Base-by-base conservation (phyloP, 2,797 vertebrate species). In the Labroides dimidiatus region DNA sequence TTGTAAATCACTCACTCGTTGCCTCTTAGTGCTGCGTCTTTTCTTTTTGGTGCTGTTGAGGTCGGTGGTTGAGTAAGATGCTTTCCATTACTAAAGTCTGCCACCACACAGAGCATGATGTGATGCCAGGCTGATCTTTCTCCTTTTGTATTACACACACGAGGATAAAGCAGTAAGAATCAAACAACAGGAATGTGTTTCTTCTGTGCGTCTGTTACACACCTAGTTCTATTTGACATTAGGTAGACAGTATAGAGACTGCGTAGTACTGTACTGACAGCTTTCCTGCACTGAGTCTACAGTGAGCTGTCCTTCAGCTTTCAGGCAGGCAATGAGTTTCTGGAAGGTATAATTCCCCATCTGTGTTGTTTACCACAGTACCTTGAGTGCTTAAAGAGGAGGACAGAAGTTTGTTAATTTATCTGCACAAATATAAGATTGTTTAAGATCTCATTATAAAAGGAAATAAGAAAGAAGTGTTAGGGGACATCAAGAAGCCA, bases 21-120 rank as follows among this genome's bases (percentile, higher is more conserved):
- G 51, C 70, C 44, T 77, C 44, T 80, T 27, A 69, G 48, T 47
- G 74, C 60, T 49, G n/a, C 52, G 44, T 37, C 50, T 47, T 45
- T 33, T 33, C 8, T 33, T 33, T 33, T 33, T 33, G 30, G 36
- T 50, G 50, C 66, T 45, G 20, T 72, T 69, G 58, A 72, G 48
- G 69, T 24, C 4, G 47, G 51, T 60, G 59, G 77, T 75, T 82
- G 50, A 73, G 48, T 56, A 63, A 84, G 80, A 82, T 45, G 51
- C 63, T 78, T 82, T 83, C 62, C 72, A 86, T 84, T 81, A 79
- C 75, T 37, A 43, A 73, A 59, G 52, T 53, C 44, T 73, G 80
- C 86, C 77, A 76, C 80, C 70, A 52, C 80, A 59, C 60, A 73
- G 48, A 69, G 66, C 51, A 53, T 17, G 33, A 53, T 67, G 33